phyloP scores from a whole-genome alignment of 2,113 vertebrate genomes.

The Pleuronectes platessa region DNA sequence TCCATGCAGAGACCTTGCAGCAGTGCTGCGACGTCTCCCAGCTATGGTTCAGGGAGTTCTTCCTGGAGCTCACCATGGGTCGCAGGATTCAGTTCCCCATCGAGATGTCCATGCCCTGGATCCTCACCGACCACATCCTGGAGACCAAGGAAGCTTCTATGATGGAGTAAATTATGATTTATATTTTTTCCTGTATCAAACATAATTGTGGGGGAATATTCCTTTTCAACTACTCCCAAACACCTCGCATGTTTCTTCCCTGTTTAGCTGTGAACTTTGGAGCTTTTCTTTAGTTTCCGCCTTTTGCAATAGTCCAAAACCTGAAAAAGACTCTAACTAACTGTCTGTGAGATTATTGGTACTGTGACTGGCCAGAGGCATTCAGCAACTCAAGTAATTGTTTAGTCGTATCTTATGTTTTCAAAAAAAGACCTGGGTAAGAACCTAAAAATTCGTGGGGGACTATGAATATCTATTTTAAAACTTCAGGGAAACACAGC shows the following conservation, averaged over 20 bases:
- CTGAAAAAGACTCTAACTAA: neutral
- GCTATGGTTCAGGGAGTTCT: constrained; percentile 99
- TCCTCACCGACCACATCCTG: constrained; percentile 98
- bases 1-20: constrained; percentile 91
- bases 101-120: constrained; percentile 99
- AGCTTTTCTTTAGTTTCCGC: too few relatives aligned
- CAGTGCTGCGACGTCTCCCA: constrained; percentile 98
- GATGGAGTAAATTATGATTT: constrained; percentile 90
- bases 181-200: neutral
- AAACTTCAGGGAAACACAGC: constrained; percentile 35
- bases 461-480: constrained; percentile 46
- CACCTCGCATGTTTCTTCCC: neutral
- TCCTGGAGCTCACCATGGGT: constrained; percentile 98
- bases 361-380: neutral
- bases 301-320: neutral
- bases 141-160: constrained; percentile 99
- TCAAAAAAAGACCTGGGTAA: constrained; percentile 11
- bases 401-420: constrained; percentile 7
- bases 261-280: neutral
- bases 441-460: constrained; percentile 44
- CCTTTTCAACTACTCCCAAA: neutral
- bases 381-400: neutral
- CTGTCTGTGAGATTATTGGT: neutral
- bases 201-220: neutral
- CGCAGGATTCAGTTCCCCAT: constrained; percentile 99